Evolutionary conservation across 2,797 vertebrate genomes (phyloP).

Genomic region (Pangasius djambal): DNA sequence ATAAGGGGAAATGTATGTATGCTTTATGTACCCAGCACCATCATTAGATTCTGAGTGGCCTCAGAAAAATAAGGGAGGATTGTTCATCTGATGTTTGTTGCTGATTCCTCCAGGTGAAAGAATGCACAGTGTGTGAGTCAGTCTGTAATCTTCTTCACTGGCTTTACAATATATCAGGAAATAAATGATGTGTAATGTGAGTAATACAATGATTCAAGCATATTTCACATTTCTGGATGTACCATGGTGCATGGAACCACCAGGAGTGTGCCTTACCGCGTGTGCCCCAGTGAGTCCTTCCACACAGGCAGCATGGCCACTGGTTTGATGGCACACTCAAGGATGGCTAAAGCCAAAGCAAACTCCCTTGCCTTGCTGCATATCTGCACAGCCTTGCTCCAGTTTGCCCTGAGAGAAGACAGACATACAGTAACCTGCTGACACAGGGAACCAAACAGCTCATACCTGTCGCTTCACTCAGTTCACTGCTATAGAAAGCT

Average conservation of each 20-base stretch:
- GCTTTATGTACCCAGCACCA: not conserved
- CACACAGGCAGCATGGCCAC: constrained; percentile 97
- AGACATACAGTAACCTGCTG: not conserved
- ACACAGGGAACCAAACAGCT: not conserved
- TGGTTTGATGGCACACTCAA: constrained; percentile 98
- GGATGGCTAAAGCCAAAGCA: constrained; percentile 93
- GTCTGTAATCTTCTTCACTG: not conserved
- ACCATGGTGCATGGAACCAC: not conserved
- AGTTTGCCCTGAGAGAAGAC: constrained; percentile 84
- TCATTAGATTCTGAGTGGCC: not conserved
- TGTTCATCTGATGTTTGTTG: not conserved
- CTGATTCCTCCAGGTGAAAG: not conserved
- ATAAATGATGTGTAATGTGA: not conserved
- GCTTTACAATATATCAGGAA: not conserved
- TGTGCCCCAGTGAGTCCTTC: constrained; percentile 95
- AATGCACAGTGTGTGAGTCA: not conserved
- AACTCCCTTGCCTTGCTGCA: constrained; percentile 98
- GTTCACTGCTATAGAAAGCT: not conserved
- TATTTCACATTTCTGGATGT: not conserved
- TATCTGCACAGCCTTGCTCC: constrained; percentile 99
- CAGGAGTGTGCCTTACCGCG: constrained; percentile 76
- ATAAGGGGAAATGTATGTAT: not conserved
- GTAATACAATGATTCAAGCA: not conserved
- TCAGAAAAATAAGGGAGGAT: not conserved
- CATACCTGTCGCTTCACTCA: not conserved